Conservation (phyloP, 2,888 invertebrate species). For the Myathropa florea region DNA sequence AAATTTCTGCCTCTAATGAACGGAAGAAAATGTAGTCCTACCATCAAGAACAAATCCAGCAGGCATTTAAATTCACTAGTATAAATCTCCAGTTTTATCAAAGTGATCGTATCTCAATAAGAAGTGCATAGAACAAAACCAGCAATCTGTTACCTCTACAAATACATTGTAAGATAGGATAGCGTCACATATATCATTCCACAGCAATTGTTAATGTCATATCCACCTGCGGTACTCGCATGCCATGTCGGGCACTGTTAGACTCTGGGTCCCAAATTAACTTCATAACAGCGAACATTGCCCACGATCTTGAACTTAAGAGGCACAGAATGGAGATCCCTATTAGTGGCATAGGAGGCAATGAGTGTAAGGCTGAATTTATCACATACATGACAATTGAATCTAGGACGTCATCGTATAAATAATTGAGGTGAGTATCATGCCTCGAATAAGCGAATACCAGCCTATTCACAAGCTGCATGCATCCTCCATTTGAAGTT, state of each 20-base stretch:
- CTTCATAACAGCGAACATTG: conserved; percentile 44
- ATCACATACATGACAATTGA: not conserved
- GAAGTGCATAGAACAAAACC: no score
- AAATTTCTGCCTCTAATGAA: no score
- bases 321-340: not conserved
- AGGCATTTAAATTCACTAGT: no score
- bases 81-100: no score
- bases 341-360: not conserved
- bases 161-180: no score
- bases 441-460: conserved; percentile 23
- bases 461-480: conserved; percentile 25
- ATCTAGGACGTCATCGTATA: not conserved
- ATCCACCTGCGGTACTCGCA: conserved; percentile 19
- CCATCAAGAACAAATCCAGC: no score
- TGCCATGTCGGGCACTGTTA: no score
- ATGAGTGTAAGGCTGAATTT: not conserved
- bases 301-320: conserved; percentile 25
- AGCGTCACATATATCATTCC: no score
- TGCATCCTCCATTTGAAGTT: no score
- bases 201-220: conserved; percentile 18
- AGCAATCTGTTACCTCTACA: no score
- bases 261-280: conserved; percentile 54
- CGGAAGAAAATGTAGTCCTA: no score
- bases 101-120: no score
- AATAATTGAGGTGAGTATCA: conserved; percentile 2